Conservation (phyloP, 2,888 invertebrate species). For the Leucoptera coffeella region DNA sequence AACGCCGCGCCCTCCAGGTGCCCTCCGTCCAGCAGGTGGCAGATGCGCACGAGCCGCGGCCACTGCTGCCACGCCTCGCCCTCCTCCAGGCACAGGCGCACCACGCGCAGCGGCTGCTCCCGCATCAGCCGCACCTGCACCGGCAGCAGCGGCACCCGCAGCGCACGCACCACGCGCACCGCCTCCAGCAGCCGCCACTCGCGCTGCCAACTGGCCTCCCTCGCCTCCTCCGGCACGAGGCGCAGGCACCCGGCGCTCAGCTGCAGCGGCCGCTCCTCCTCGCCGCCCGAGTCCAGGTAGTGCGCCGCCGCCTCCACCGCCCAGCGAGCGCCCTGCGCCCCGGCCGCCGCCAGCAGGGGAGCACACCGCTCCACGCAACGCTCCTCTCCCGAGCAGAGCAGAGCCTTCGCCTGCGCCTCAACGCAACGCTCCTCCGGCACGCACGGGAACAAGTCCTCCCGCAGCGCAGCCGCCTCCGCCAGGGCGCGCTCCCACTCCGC, state of each 20-base stretch:
- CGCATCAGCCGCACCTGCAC: too few species aligned
- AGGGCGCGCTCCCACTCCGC: too few species aligned
- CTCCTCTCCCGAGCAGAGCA: not conserved
- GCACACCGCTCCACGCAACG: conserved; percentile 17
- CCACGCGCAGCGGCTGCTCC: too few species aligned
- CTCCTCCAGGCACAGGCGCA: conserved; percentile 11
- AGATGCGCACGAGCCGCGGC: conserved; percentile 29
- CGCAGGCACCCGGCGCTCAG: too few species aligned
- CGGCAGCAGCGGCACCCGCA: too few species aligned
- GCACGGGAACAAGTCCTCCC: conserved; percentile 12
- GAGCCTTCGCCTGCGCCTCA: conserved; percentile 14
- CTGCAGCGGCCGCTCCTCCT: not conserved
- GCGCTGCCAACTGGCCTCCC: too few species aligned
- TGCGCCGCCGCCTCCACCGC: conserved; percentile 15
- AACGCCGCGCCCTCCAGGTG: too few species aligned
- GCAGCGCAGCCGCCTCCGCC: too few species aligned
- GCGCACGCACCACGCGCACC: conserved; percentile 12
- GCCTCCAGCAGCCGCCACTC: conserved; percentile 14
- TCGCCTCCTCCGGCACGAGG: too few species aligned
- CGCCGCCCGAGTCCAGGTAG: conserved; percentile 12
- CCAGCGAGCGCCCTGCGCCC: conserved; percentile 12
- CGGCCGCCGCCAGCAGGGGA: conserved; percentile 12
- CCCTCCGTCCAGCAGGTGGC: conserved; percentile 38
- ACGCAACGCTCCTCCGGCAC: conserved; percentile 24
- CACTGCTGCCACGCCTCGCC: conserved; percentile 20